Conservation (phyloP, 2,888 invertebrate species). For the Drosophila nr. perissopoda region DNA sequence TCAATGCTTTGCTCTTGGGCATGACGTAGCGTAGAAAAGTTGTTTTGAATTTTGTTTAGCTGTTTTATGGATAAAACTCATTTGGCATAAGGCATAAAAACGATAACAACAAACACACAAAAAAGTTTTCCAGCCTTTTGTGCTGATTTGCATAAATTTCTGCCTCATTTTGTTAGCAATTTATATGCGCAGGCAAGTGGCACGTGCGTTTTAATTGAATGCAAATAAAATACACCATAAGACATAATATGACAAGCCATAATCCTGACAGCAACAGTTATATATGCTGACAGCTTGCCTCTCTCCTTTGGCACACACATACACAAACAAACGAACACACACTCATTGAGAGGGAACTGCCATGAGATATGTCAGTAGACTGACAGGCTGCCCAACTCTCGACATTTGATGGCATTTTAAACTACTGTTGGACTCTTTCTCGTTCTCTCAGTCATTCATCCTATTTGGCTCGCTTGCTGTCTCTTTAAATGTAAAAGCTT, state of each 20-base stretch:
- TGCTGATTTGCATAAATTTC: slow-evolving; percentile 69
- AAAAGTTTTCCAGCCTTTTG: slow-evolving; percentile 17
- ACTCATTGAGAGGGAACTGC: slow-evolving; percentile 22
- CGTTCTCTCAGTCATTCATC: background rate
- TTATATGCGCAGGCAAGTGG: slow-evolving; percentile 66
- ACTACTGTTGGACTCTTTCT: slow-evolving; percentile 52
- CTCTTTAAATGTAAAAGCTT: slow-evolving; percentile 16
- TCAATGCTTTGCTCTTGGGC: background rate
- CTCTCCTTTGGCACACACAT: slow-evolving; percentile 2
- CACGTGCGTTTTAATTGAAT: slow-evolving; percentile 79
- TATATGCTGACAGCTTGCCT: slow-evolving; percentile 65
- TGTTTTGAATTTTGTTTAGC: slow-evolving; percentile 40
- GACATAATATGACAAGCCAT: slow-evolving; percentile 77
- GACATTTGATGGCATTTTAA: slow-evolving; percentile 75
- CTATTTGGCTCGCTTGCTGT: slow-evolving; percentile 6
- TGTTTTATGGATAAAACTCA: slow-evolving; percentile 40
- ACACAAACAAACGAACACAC: slow-evolving; percentile 8
- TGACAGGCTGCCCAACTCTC: slow-evolving; percentile 62
- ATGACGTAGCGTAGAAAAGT: slow-evolving; percentile 46
- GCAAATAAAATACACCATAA: slow-evolving; percentile 78
- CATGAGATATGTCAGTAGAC: slow-evolving; percentile 56
- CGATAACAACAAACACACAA: background rate
- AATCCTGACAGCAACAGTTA: slow-evolving; percentile 79
- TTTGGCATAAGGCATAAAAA: slow-evolving; percentile 11
- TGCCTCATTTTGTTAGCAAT: slow-evolving; percentile 71